Percentiles rank a stretch among this genome's conserved stretches.
Evolutionary conservation across 1,140 invertebrate species (phyloP).

Genomic region (Zophobas atratus): DNA sequence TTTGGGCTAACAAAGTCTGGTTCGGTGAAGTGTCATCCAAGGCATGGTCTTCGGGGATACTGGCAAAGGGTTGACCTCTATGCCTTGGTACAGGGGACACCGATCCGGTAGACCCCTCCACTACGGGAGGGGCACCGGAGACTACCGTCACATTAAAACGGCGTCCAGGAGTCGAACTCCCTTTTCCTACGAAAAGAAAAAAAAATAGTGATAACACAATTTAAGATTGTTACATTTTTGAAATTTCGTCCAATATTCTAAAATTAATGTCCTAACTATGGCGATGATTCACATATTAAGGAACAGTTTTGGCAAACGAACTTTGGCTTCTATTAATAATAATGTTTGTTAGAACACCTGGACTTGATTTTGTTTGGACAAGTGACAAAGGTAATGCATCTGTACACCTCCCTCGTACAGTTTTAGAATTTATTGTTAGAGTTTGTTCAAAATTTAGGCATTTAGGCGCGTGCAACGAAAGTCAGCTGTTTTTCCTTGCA

Average conservation of each 20-base stretch:
- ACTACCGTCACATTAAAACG: constrained; percentile 67
- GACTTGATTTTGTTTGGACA: constrained; percentile 18
- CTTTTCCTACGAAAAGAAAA: constrained; percentile 49
- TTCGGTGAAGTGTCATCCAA: constrained; percentile 56
- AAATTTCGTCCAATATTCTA: not conserved
- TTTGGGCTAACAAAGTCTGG: constrained; percentile 49
- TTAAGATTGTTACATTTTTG: too few species aligned
- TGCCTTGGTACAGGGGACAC: constrained; percentile 63
- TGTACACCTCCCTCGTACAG: not conserved
- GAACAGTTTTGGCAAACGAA: constrained; percentile 23
- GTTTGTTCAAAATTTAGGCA: not conserved
- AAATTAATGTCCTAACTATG: not conserved
- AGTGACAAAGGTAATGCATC: constrained; percentile 13
- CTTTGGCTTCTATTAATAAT: constrained; percentile 20
- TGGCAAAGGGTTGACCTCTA: constrained; percentile 64
- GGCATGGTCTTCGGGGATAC: constrained; percentile 65
- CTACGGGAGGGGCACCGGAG: constrained; percentile 52
- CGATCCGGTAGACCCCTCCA: constrained; percentile 50
- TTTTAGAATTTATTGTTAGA: constrained; percentile 7
- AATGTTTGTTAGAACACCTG: constrained; percentile 23
- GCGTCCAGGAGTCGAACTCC: constrained; percentile 52
- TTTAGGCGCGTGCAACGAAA: not conserved
- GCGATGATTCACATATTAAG: not conserved
- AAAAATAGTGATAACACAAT: too few species aligned
- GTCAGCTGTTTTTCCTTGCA: too few species aligned